Evolutionary conservation across 2,797 vertebrate genomes (phyloP), one percentile per base, ranked within the genome.

Genomic region (Bovichtus diacanthus): DNA sequence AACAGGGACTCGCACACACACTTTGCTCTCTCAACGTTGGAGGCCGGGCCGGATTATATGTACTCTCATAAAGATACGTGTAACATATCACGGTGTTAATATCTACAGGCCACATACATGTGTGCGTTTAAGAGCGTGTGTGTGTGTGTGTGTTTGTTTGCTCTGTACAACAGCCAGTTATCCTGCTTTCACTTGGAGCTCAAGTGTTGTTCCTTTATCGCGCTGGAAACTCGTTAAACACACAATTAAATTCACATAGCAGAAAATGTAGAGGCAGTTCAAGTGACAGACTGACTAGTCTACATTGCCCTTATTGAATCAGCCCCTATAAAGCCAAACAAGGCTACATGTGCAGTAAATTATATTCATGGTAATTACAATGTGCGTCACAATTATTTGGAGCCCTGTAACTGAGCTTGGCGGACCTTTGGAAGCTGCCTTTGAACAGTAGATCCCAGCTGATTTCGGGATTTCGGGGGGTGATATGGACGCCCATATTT

Each of bases 331-430:
- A 80, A 86, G 88, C 84, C 78, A 84, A 70, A 87, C 66, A 21
- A 81, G 84, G 85, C 93, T 84, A 74, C 76, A 67, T 84, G 87
- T 87, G 82, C 73, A 51, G 36, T 77, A 83, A 85, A 85, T 66
- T 75, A 83, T 69, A 82, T 60, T 77, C 46, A 89, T 91, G 88
- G 54, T 94, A 93, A 88, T 92, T 93, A 94, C 91, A 92, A 91
- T 92, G 91, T 93, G 92, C 90, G 92, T 92, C 49, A 55, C 55
- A 43, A 38, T 39, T 65, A 54, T 58, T 50, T 58, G 47, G 63
- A 87, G 76, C 76, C 81, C 83, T 85, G 85, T 73, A 34, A 13
- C 62, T 60, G 29, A 81, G 70, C 72, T 56, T 66, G 70, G 65
- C 63, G 84, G 75, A 84, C 76, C 81, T 78, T 78, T 69, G 67